Conservation (phyloP, 1,140 invertebrate species). For the Drosophila chauvacae region DNA sequence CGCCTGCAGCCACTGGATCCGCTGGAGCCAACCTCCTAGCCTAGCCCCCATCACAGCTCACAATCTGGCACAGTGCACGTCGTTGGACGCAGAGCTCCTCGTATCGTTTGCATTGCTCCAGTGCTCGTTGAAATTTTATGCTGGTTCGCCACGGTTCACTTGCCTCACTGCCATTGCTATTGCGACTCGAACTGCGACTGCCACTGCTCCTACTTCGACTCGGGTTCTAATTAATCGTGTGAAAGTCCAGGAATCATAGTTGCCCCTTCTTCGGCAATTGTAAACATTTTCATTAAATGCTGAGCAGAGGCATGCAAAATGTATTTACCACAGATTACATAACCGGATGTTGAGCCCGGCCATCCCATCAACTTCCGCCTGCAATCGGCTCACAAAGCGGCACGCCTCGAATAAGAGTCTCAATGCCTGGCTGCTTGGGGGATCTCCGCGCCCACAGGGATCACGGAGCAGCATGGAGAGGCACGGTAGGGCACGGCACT, state of each 20-base stretch:
- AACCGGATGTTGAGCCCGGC: conserved; percentile 60
- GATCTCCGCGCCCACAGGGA: conserved; percentile 11
- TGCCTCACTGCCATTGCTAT: conserved; percentile 11
- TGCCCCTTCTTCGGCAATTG: conserved; percentile 25
- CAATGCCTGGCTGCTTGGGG: conserved; percentile 38
- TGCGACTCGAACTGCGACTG: too few relatives aligned
- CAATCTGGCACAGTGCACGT: conserved; percentile 19
- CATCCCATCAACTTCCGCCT: conserved; percentile 61
- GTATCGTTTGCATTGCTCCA: conserved; percentile 47
- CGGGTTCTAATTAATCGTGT: conserved; percentile 68
- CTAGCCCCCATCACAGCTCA: conserved; percentile 8
- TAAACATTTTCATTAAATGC: conserved; percentile 62
- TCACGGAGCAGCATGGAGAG: neutral
- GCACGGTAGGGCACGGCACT: neutral
- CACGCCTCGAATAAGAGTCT: conserved; percentile 45
- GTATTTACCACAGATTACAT: conserved; percentile 13
- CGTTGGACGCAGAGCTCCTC: conserved; percentile 11
- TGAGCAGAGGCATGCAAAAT: conserved; percentile 39
- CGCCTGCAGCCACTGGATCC: neutral
- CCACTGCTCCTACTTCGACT: neutral
- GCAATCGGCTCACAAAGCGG: conserved; percentile 54
- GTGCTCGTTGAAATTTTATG: conserved; percentile 45
- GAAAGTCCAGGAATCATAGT: conserved; percentile 56
- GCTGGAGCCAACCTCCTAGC: neutral
- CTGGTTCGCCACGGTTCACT: conserved; percentile 56